These are phyloP conservation scores for Moxostoma hubbsi DNA, from an alignment of 2,797 vertebrate genomes.

Conservation along the genomic window DNA sequence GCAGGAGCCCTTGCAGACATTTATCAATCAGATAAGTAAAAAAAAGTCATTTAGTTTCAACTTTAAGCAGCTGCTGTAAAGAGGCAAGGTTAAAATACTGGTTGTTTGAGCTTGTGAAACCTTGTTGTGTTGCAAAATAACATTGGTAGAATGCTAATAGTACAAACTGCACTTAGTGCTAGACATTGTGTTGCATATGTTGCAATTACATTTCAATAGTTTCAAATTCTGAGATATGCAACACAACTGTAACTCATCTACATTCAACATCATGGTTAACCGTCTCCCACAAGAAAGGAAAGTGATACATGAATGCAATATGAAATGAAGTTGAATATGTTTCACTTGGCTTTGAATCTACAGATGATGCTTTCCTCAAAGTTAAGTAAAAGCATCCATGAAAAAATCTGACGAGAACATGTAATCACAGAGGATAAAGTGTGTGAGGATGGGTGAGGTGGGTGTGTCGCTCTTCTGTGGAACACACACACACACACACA, in stretches of 20 bases:
- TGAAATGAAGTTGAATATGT: neutral
- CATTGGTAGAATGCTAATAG: neutral
- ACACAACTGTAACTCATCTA: neutral
- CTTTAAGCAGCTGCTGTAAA: neutral
- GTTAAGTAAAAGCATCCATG: neutral
- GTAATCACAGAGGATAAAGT: conserved; percentile 13
- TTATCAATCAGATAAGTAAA: neutral
- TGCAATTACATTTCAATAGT: neutral
- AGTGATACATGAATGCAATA: neutral
- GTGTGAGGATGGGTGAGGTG: conserved; percentile 33
- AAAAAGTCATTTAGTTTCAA: neutral
- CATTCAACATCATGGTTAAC: neutral
- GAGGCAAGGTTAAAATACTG: neutral
- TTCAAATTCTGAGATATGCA: neutral
- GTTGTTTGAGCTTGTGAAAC: conserved; percentile 1
- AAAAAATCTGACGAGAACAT: neutral
- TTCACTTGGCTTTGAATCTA: neutral
- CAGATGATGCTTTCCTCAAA: neutral
- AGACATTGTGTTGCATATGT: neutral
- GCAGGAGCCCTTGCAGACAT: neutral
- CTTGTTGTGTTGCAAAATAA: neutral
- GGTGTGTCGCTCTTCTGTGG: conserved; percentile 8
- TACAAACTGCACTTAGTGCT: too few relatives aligned
- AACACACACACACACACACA: conserved; percentile 18
- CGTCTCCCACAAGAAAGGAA: neutral